Evolutionary conservation across 2,797 vertebrate genomes (phyloP).

Genomic region (Artibeus lituratus): DNA sequence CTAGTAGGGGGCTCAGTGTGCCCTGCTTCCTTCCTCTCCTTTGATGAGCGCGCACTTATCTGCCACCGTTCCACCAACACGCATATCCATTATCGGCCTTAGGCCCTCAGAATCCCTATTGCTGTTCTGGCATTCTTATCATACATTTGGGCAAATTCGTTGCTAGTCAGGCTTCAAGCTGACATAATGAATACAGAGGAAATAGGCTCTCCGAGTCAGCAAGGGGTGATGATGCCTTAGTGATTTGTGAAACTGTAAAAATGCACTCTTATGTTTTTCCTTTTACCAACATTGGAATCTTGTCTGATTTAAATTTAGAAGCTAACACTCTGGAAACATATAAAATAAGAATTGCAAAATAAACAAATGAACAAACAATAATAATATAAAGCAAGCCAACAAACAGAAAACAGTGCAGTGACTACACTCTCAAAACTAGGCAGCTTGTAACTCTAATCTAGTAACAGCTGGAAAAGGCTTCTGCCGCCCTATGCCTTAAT

Average conservation of each 20-base stretch:
- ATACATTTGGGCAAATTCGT: not conserved
- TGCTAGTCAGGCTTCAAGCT: not conserved
- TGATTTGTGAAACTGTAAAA: not conserved
- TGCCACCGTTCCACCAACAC: not conserved
- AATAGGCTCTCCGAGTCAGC: not conserved
- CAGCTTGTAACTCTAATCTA: not conserved
- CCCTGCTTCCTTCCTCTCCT: not conserved
- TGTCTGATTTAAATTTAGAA: conserved; percentile 12
- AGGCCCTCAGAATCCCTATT: not conserved
- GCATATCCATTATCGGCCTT: not conserved
- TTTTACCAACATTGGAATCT: not conserved
- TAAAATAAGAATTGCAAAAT: conserved; percentile 3
- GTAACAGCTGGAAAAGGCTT: not conserved
- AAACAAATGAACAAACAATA: not conserved
- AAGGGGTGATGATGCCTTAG: not conserved
- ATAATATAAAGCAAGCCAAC: not conserved
- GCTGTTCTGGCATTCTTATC: not conserved
- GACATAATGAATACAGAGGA: not conserved
- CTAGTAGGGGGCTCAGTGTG: rapidly evolving
- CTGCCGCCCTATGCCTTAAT: not conserved
- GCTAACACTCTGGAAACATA: not conserved
- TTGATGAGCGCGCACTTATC: not conserved
- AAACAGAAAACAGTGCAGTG: not conserved
- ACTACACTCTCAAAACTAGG: not conserved
- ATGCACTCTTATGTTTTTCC: not conserved